Percentiles rank a stretch among this genome's conserved stretches.
phyloP scores from a whole-genome alignment of 2,797 vertebrate species.

The Pteropus rufus region DNA sequence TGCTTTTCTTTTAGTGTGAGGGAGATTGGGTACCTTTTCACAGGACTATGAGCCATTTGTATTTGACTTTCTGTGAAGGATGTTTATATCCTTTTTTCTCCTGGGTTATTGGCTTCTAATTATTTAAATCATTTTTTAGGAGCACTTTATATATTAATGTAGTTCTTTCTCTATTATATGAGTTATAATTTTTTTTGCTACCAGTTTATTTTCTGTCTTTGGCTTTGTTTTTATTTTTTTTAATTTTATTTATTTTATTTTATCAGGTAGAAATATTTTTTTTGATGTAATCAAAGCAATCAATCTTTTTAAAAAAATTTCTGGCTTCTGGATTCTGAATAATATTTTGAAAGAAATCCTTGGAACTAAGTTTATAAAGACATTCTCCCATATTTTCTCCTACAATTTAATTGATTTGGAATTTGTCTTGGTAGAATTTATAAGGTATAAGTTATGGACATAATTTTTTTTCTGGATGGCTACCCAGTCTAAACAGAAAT shows the following conservation, averaged over 20 bases:
- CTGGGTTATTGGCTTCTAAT: neutral
- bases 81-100: neutral
- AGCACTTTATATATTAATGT: neutral
- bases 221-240: neutral
- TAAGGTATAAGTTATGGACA: neutral
- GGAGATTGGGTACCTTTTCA: neutral
- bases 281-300: neutral
- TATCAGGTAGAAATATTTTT: neutral
- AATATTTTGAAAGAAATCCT: conserved; percentile 25
- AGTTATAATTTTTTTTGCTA: neutral
- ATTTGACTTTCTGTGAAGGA: neutral
- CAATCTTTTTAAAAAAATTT: neutral
- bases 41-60: neutral
- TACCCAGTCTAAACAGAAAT: neutral
- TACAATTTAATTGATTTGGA: neutral
- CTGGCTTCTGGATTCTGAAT: neutral
- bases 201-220: neutral
- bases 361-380: neutral
- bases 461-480: neutral
- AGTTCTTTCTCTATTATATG: neutral
- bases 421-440: neutral
- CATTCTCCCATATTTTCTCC: neutral
- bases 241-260: conserved; percentile 24
- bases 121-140: neutral
- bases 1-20: neutral